Conservation (phyloP, 2,797 vertebrate genomes). For the Pygocentrus nattereri region DNA sequence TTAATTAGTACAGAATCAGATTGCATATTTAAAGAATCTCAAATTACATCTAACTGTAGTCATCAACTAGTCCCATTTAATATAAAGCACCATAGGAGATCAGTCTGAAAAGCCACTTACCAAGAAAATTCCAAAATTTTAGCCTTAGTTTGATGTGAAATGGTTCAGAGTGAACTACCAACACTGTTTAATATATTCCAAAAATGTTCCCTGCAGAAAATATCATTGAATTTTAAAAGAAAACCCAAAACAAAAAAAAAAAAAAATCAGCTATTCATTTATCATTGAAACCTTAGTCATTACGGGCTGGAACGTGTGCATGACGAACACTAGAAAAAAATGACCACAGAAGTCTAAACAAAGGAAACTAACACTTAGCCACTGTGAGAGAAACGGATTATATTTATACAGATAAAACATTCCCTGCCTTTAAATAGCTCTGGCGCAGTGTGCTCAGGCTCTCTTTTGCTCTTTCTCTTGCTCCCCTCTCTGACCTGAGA, state of each 20-base stretch:
- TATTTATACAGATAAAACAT: conserved; percentile 22
- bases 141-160: background rate
- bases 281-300: no score
- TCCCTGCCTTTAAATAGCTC: conserved; percentile 35
- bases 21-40: background rate
- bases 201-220: background rate
- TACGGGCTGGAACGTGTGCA: background rate
- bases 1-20: background rate
- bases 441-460: background rate
- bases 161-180: background rate
- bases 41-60: background rate
- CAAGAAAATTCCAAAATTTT: no score
- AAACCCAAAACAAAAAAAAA: background rate
- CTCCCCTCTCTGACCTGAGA: conserved; percentile 53
- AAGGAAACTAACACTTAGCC: background rate
- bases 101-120: no score
- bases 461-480: conserved; percentile 31
- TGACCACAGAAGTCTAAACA: background rate
- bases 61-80: background rate
- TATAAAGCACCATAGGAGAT: no score
- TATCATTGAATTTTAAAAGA: no score
- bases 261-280: background rate
- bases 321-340: background rate
- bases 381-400: background rate
- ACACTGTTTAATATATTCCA: background rate